Conservation (phyloP, 2,113 vertebrate species). For the human region DNA sequence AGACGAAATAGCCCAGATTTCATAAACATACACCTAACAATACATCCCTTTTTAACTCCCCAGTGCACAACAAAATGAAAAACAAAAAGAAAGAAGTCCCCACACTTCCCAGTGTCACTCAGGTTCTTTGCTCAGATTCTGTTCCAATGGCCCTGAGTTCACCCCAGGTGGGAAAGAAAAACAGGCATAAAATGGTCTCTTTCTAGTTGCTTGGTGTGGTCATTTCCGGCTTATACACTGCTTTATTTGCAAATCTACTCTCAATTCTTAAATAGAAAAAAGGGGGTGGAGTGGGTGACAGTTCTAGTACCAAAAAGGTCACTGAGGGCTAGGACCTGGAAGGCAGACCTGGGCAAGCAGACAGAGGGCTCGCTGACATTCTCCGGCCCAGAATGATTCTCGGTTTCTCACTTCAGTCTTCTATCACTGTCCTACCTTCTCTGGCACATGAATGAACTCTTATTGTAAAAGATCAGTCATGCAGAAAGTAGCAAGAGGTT, state of each 20-base stretch:
- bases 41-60: neutral
- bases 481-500: neutral
- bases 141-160: neutral
- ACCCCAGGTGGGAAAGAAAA: neutral
- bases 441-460: neutral
- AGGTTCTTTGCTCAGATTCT: slow-evolving; percentile 1
- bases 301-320: neutral
- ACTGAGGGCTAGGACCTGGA: neutral
- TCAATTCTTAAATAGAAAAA: neutral
- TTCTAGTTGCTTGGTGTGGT: neutral
- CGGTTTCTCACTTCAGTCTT: neutral
- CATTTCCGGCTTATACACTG: neutral
- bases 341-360: too few species aligned
- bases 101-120: neutral
- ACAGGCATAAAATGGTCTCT: neutral
- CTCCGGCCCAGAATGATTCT: neutral
- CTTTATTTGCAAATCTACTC: neutral
- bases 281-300: neutral
- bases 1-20: neutral
- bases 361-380: too few species aligned
- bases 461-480: neutral
- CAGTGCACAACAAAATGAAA: neutral
- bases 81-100: neutral
- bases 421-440: neutral
- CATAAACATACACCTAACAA: neutral